phyloP scores from a whole-genome alignment of 2,113 vertebrate species.

The Alosa alosa region DNA sequence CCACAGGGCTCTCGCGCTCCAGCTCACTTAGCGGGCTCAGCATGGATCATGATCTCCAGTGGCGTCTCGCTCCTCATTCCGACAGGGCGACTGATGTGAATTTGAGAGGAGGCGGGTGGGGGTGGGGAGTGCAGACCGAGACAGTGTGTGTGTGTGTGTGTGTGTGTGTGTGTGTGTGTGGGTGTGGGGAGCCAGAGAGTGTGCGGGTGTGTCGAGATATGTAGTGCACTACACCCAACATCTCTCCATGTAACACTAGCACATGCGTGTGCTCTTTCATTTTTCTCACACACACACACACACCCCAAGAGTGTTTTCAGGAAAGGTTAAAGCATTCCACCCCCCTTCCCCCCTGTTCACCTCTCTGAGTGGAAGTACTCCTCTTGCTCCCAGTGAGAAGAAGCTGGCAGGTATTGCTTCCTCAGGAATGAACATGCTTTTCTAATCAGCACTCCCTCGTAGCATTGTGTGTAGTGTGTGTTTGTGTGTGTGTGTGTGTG shows the following conservation, averaged over 20 bases:
- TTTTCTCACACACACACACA: slow-evolving; percentile 22
- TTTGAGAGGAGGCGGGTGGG: no score
- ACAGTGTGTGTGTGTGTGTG: no score
- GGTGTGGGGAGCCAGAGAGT: not conserved
- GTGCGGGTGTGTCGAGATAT: not conserved
- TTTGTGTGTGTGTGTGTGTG: not conserved
- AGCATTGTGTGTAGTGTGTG: not conserved
- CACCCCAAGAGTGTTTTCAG: not conserved
- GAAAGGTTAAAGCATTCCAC: not conserved
- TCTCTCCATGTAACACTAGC: not conserved
- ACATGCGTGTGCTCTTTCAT: not conserved
- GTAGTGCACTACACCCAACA: not conserved
- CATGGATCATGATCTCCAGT: not conserved
- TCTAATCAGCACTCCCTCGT: not conserved
- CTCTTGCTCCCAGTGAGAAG: not conserved
- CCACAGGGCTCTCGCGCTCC: not conserved
- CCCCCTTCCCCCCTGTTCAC: not conserved
- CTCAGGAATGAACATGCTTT: slow-evolving; percentile 27
- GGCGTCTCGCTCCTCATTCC: not conserved
- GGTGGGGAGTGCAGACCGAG: not conserved
- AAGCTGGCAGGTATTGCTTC: slow-evolving; percentile 25
- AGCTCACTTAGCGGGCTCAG: not conserved
- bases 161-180: no score
- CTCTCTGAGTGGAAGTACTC: not conserved
- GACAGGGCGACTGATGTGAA: not conserved